These are phyloP conservation scores for Zaprionus vittiger DNA, from an alignment of 1,140 invertebrate genomes.

Conservation along the genomic window DNA sequence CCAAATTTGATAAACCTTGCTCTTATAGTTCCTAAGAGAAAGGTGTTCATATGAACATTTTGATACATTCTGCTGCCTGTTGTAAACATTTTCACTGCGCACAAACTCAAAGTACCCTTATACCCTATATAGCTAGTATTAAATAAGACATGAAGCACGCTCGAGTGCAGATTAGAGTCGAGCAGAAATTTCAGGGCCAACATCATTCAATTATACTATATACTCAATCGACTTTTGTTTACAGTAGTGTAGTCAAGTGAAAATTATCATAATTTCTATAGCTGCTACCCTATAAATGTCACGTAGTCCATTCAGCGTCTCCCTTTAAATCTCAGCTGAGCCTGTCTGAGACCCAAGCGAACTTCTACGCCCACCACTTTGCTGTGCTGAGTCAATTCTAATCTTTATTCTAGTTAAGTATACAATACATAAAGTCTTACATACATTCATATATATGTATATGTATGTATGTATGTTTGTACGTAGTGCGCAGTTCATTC, in stretches of 20 bases:
- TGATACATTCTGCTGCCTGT: too few relatives aligned
- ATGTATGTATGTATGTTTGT: not conserved
- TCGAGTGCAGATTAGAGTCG: not conserved
- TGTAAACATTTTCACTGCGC: too few relatives aligned
- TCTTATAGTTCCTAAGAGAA: too few relatives aligned
- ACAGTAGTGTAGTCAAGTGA: too few relatives aligned
- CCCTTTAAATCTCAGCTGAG: not conserved
- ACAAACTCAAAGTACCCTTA: too few relatives aligned
- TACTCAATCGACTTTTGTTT: too few relatives aligned
- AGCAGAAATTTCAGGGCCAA: too few relatives aligned
- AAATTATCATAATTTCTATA: too few relatives aligned
- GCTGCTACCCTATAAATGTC: conserved; percentile 43
- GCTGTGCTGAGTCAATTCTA: conserved; percentile 14
- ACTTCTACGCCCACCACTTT: not conserved
- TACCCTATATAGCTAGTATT: too few relatives aligned
- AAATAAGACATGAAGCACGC: not conserved
- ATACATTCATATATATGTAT: not conserved
- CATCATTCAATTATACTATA: too few relatives aligned
- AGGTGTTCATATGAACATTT: too few relatives aligned
- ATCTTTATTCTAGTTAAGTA: conserved; percentile 15
- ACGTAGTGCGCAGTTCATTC: conserved; percentile 25
- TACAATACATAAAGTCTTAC: not conserved
- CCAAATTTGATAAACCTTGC: too few relatives aligned
- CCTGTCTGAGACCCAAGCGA: conserved; percentile 1
- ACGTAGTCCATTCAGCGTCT: conserved; percentile 52